Evolutionary conservation across 2,888 invertebrate species (phyloP), one percentile per base, ranked within the genome.

Genomic region (Homarus gammarus): DNA sequence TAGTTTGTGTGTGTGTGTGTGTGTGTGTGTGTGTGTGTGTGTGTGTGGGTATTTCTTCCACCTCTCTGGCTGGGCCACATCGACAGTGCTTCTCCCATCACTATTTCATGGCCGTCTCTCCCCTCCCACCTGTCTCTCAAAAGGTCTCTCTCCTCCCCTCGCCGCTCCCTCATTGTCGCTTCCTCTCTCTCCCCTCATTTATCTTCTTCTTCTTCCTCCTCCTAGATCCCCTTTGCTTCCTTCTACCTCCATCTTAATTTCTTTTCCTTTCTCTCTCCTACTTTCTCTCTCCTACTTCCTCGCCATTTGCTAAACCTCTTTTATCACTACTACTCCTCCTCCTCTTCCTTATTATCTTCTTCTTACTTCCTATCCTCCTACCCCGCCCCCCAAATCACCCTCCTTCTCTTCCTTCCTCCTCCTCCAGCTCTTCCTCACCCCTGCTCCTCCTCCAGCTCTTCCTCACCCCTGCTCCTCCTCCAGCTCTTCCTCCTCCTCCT

Each of bases 331-430:
- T 36, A 31, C 31, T 2, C 36, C 31, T 31, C 33, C 36, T 36
- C 6, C 70, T 5, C 33, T 18, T 81, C 64, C 22, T 51, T 31
- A 18, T 56, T 22, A 56, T n/a, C 33, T 36, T 79, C 64, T 64
- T 64, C 68, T 64, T 68, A 68, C 68, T 64, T 68, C 64, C 12
- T 64, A 61, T 38, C 68, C 56, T 33, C 31, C 15, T 33, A 33
- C 10, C 38, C 36, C 79, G 10, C 38, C 36, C 79, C 36, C 31
- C 40, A 15, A 5, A 40, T 75, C 40, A 10, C n/a, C 33, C 61
- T 18, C 44, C 49, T 40, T 31, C 33, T 15, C 49, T 49, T 31
- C 44, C 44, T 49, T 36, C 15, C 18, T 5, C 31, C 22, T 3
- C 27, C 49, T 38, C 44, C 40, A 36, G 38, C 68, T 38, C 40